Evolutionary conservation across 2,888 invertebrate genomes (phyloP), one percentile per base, ranked within the genome.

Genomic region (Scaptomyza flava): DNA sequence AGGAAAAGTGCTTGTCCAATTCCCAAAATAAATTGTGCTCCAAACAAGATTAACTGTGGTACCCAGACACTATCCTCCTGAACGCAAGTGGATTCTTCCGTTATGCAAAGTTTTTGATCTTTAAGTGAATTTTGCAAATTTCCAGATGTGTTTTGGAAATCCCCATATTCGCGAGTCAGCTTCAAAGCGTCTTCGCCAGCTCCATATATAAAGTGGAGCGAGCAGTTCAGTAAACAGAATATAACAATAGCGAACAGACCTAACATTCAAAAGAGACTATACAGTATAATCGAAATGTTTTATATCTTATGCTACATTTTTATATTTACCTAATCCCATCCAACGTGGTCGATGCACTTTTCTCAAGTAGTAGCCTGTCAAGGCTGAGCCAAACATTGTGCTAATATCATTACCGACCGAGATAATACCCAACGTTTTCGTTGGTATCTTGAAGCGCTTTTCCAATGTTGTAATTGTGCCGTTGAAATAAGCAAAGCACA

Each of bases 391-490:
- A 60, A 95, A 92, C 66, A 95, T 91, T 87, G 94, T 94, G 78
- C 95, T 95, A 77, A 96, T 93, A 90, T 96, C 95, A 89, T 95
- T 95, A n/a, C 95, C 95, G 51, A 95, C 94, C 59, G 94, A 93
- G 80, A 95, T 95, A 73, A 95, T 93, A 66, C 95, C 95, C 73
- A 94, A 94, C 2, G 94, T 95, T 86, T 93, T 93, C 53, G 95
- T 95, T 6, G 95, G 95, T 82, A 95, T 95, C 88, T 94, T 95
- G 89, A 94, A 95, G 75, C 95, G 93, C 87, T 95, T 95, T 89
- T 95, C 95, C 75, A 95, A 91, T 1, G 95, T 95, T 23, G 95
- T 95, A 60, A 95, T 94, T 9, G 95, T 95, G 6, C 94, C 95
- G 81, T 94, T 94, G 85, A 95, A 95, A 85, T 95, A 95, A 2